Percentiles rank a stretch among this genome's conserved stretches.
Evolutionary conservation across 1,140 invertebrate species (phyloP).

Genomic region (Drosophila tsacasi): DNA sequence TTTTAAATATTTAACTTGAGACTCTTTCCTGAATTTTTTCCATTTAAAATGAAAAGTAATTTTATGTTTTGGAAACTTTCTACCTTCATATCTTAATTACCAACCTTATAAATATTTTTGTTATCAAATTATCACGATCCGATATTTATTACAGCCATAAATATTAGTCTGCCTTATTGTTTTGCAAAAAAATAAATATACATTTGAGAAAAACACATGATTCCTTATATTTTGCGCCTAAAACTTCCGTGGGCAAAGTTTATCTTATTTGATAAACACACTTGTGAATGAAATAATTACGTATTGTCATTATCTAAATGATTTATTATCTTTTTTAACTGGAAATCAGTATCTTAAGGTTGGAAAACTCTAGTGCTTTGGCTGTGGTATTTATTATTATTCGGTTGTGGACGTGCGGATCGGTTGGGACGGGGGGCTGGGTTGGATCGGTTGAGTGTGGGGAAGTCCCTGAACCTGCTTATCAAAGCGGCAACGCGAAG

Average conservation of each 20-base stretch:
- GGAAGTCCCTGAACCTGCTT: slow-evolving; percentile 74
- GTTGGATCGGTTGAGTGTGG: slow-evolving; percentile 10
- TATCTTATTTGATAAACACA: slow-evolving; percentile 14
- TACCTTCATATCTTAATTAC: slow-evolving; percentile 3
- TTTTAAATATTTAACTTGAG: too few species aligned
- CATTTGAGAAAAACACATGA: background rate
- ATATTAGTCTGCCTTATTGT: background rate
- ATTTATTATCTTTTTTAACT: slow-evolving; percentile 28
- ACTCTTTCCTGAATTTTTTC: too few species aligned
- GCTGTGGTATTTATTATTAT: slow-evolving; percentile 8
- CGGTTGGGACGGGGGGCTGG: background rate
- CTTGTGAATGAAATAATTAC: slow-evolving; percentile 29
- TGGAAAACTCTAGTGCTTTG: slow-evolving; percentile 17
- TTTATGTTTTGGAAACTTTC: background rate
- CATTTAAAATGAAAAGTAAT: background rate
- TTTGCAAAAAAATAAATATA: background rate
- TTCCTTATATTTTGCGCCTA: background rate
- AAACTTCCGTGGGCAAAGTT: slow-evolving; percentile 2
- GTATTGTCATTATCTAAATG: slow-evolving; percentile 16
- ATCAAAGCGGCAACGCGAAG: slow-evolving; percentile 64
- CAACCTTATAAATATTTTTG: background rate
- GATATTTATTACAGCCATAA: slow-evolving; percentile 4
- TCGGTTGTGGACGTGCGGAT: background rate
- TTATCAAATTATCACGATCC: slow-evolving; percentile 3
- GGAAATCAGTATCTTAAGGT: slow-evolving; percentile 17